These are phyloP conservation scores for Tribolium freemani DNA, from an alignment of 2,888 invertebrate species.

Conservation along the genomic window DNA sequence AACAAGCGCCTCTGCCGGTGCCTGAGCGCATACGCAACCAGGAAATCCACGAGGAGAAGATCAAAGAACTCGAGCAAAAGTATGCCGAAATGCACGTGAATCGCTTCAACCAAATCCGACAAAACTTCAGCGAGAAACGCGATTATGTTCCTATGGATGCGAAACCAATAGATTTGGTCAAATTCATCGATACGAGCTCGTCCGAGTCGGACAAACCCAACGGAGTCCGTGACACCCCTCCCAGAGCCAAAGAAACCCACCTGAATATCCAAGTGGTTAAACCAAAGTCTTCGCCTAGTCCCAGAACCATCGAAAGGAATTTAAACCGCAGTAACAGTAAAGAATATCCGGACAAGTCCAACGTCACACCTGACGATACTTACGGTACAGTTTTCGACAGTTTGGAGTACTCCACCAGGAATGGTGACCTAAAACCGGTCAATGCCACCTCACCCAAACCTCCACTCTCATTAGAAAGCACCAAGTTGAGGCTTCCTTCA, in stretches of 20 bases:
- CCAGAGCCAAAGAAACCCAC: conserved; percentile 60
- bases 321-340: conserved; percentile 34
- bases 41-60: conserved; percentile 45
- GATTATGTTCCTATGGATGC: conserved; percentile 60
- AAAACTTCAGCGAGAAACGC: conserved; percentile 52
- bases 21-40: conserved; percentile 20
- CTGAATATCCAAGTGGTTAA: conserved; percentile 63
- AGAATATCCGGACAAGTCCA: conserved; percentile 35
- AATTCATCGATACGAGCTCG: conserved; percentile 65
- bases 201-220: conserved; percentile 63
- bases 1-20: conserved; percentile 50
- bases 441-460: conserved; percentile 47
- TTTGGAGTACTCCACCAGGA: conserved; percentile 46
- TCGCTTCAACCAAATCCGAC: conserved; percentile 58
- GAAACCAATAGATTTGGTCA: conserved; percentile 52
- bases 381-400: conserved; percentile 64
- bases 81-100: conserved; percentile 62
- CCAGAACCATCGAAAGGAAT: conserved; percentile 50
- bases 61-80: conserved; percentile 54
- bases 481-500: conserved; percentile 63
- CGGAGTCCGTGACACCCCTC: conserved; percentile 58
- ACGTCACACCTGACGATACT: conserved; percentile 53
- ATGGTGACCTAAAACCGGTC: conserved; percentile 31
- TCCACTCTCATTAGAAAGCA: conserved; percentile 61
- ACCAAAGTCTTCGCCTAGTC: conserved; percentile 64